Conservation (phyloP, 1,140 invertebrate species). For the Drosophila pandora region DNA sequence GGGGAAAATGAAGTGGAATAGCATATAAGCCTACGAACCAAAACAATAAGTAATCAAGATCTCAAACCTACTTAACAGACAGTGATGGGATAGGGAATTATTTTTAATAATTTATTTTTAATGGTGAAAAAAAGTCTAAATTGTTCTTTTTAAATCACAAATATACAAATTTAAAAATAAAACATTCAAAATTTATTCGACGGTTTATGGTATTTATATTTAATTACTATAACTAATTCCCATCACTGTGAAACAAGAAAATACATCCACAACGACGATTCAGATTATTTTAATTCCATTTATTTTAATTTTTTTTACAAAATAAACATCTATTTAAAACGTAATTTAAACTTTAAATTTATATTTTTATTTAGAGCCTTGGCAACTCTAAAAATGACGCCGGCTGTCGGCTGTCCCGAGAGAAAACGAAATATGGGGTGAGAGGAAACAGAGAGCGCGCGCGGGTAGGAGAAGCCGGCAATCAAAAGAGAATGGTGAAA, state of each 20-base stretch:
- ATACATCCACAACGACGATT: conserved; percentile 3
- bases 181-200: too few relatives aligned
- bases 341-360: conserved; percentile 4
- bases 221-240: not conserved
- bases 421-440: conserved; percentile 28
- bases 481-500: conserved; percentile 69
- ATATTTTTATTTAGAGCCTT: conserved; percentile 22
- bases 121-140: too few relatives aligned
- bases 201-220: not conserved
- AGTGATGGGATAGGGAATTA: not conserved
- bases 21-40: conserved; percentile 31
- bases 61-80: not conserved
- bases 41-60: conserved; percentile 21
- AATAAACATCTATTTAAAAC: not conserved
- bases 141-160: too few relatives aligned
- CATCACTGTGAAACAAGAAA: conserved; percentile 1
- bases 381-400: conserved; percentile 50
- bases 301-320: conserved; percentile 20
- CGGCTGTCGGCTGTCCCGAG: conserved; percentile 45
- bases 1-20: conserved; percentile 42
- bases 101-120: too few relatives aligned
- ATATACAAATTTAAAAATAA: too few relatives aligned
- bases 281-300: not conserved
- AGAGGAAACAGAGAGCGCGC: conserved; percentile 25
- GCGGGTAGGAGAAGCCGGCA: conserved; percentile 65